Percentiles rank a stretch among this genome's conserved stretches.
Evolutionary conservation across 2,888 invertebrate species (phyloP).

Genomic region (Trissolcus brochymenae): DNA sequence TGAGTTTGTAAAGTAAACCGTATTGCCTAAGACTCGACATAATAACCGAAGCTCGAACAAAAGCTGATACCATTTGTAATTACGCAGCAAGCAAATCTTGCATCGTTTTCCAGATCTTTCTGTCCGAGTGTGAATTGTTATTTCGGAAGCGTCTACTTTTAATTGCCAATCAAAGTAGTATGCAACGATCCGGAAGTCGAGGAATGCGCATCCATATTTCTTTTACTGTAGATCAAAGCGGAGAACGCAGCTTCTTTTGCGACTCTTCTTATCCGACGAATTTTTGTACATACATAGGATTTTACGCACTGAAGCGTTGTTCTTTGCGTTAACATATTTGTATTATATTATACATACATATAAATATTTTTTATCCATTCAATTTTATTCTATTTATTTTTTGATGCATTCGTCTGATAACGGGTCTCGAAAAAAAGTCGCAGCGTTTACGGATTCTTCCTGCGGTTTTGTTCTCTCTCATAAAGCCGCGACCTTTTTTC

Average conservation of each 20-base stretch:
- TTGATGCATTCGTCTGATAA: constrained; percentile 24
- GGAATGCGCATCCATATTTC: constrained; percentile 50
- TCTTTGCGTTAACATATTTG: constrained; percentile 57
- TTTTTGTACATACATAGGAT: constrained; percentile 60
- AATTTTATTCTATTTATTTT: constrained; percentile 51
- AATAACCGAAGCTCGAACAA: not conserved
- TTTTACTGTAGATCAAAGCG: constrained; percentile 37
- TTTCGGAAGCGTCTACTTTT: constrained; percentile 40
- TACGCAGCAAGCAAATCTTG: not conserved
- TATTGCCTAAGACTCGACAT: constrained; percentile 9
- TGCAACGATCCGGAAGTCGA: constrained; percentile 29
- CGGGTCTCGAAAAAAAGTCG: constrained; percentile 4
- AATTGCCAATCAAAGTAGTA: constrained; percentile 41
- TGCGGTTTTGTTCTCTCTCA: constrained; percentile 42
- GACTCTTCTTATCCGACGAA: constrained; percentile 43
- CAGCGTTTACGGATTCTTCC: constrained; percentile 50
- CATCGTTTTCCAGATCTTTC: constrained; percentile 10
- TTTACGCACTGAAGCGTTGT: constrained; percentile 48
- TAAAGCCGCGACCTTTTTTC: constrained; percentile 14
- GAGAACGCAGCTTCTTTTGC: constrained; percentile 27
- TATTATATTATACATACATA: constrained; percentile 58
- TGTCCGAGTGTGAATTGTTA: constrained; percentile 4
- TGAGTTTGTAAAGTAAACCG: constrained; percentile 16
- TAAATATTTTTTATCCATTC: constrained; percentile 56
- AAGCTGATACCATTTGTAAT: not conserved